phyloP scores from a whole-genome alignment of 2,113 vertebrate species.

The Formicarius rufipectus region DNA sequence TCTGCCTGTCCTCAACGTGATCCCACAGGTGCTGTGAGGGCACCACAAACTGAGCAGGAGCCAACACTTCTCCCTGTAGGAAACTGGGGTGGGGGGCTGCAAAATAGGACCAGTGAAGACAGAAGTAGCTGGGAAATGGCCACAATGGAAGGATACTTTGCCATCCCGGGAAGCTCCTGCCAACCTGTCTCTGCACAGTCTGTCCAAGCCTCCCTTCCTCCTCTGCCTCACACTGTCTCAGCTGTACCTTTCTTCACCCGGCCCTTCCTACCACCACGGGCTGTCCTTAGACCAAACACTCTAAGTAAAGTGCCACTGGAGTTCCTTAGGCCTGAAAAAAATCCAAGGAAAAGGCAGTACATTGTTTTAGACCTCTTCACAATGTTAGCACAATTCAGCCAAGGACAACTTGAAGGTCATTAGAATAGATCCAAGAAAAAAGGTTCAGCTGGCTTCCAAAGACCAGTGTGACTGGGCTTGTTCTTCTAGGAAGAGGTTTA shows the following conservation, averaged over 20 bases:
- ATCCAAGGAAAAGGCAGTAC: not conserved
- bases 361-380: not conserved
- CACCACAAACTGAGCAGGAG: not conserved
- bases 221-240: not conserved
- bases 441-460: not conserved
- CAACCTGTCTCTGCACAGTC: not conserved
- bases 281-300: not conserved
- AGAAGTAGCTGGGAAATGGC: not conserved
- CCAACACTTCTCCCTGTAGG: not conserved
- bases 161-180: not conserved
- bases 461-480: not conserved
- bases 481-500: not conserved
- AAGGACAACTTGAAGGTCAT: conserved; percentile 29
- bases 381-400: not conserved
- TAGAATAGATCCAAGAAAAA: not conserved
- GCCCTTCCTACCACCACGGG: not conserved
- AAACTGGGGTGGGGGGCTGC: not conserved
- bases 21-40: not conserved
- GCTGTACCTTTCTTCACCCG: not conserved
- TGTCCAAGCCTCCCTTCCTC: not conserved
- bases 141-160: not conserved
- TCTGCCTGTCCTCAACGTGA: not conserved
- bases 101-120: not conserved
- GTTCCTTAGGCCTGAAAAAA: not conserved
- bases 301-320: not conserved